Percentiles rank a stretch among this genome's conserved stretches.
These are phyloP conservation scores for Catagonus wagneri DNA, from an alignment of 2,113 vertebrate genomes.

Conservation along the genomic window DNA sequence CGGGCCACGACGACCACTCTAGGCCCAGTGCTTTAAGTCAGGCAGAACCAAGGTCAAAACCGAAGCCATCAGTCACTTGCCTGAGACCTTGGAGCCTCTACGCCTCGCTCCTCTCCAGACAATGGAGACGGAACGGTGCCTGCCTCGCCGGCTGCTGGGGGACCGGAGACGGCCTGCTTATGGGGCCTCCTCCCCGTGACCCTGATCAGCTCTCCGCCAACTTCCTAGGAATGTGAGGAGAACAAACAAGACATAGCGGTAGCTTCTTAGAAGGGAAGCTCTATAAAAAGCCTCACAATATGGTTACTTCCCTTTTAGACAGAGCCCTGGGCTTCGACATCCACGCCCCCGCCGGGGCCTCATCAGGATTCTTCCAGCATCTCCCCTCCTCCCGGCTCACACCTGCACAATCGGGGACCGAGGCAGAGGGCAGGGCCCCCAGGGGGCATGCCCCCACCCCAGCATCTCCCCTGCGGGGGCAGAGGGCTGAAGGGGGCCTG, in stretches of 20 bases:
- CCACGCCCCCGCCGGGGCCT: not conserved
- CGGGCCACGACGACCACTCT: not conserved
- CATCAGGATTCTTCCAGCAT: not conserved
- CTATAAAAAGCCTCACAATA: not conserved
- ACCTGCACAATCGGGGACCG: not conserved
- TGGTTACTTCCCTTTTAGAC: not conserved
- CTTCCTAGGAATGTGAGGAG: not conserved
- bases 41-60: not conserved
- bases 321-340: not conserved
- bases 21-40: not conserved
- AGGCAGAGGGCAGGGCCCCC: not conserved
- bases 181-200: not conserved
- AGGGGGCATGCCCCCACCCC: not conserved
- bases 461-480: not conserved
- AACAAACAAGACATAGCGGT: not conserved
- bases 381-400: not conserved
- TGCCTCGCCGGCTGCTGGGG: not conserved
- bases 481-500: not conserved
- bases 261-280: not conserved
- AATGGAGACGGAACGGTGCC: rapidly evolving
- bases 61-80: not conserved
- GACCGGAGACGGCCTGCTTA: not conserved
- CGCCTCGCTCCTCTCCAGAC: not conserved
- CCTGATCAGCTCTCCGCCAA: not conserved
- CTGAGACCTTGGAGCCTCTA: not conserved